phyloP scores from a whole-genome alignment of 2,888 invertebrate species.

The Dendrolimus houi region DNA sequence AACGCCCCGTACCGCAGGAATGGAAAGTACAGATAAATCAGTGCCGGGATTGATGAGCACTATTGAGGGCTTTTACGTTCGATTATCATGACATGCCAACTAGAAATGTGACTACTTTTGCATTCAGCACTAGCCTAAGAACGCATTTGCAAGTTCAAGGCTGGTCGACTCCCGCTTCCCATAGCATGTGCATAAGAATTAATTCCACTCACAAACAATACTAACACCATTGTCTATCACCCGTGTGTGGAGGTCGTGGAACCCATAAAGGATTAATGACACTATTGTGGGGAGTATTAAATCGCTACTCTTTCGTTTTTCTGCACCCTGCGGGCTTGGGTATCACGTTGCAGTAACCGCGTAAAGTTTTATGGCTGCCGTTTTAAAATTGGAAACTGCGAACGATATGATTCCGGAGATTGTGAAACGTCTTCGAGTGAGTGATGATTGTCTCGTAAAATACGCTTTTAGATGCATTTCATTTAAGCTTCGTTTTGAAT shows the following conservation, averaged over 20 bases:
- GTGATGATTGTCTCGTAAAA: not conserved
- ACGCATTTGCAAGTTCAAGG: conserved; percentile 70
- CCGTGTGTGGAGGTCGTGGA: conserved; percentile 49
- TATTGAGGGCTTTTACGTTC: conserved; percentile 19
- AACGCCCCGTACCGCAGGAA: too few species aligned
- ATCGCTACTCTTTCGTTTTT: conserved; percentile 44
- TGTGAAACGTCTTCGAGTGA: not conserved
- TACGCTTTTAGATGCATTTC: not conserved
- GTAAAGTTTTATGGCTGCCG: conserved; percentile 1
- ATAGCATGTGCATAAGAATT: conserved; percentile 63
- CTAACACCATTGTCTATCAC: conserved; percentile 74
- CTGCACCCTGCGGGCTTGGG: conserved; percentile 34
- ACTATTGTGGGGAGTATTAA: conserved; percentile 51
- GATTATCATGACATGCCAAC: conserved; percentile 41
- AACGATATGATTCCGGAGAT: not conserved
- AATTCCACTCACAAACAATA: conserved; percentile 66
- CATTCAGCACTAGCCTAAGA: conserved; percentile 53
- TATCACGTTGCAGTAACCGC: conserved; percentile 2
- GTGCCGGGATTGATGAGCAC: too few species aligned
- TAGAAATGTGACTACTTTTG: conserved; percentile 62
- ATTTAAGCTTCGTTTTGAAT: too few species aligned
- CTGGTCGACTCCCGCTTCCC: conserved; percentile 64
- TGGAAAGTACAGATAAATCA: too few species aligned
- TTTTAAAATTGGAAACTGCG: conserved; percentile 5
- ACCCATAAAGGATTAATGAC: conserved; percentile 71